Percentiles rank a stretch among this genome's conserved stretches.
phyloP scores from a whole-genome alignment of 2,797 vertebrate genomes.

The Garrulus glandarius region DNA sequence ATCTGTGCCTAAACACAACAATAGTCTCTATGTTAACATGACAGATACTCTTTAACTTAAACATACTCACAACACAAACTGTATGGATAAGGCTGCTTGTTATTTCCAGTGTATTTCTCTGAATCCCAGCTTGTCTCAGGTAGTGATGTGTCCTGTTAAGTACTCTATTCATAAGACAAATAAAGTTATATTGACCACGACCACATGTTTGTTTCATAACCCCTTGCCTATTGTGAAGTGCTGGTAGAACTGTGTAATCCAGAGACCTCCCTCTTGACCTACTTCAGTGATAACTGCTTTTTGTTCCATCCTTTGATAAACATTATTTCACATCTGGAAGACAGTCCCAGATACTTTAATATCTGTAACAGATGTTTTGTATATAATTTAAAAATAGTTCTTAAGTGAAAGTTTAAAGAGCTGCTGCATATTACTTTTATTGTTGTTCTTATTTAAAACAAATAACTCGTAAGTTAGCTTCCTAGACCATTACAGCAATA shows the following conservation, averaged over 20 bases:
- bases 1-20: not conserved
- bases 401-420: constrained; percentile 55
- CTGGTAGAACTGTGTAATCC: not conserved
- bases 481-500: not conserved
- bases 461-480: not conserved
- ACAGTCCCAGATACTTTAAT: constrained; percentile 22
- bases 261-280: constrained; percentile 36
- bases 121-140: not conserved
- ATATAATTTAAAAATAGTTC: constrained; percentile 37
- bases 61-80: not conserved
- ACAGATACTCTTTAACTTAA: not conserved
- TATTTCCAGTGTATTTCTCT: not conserved
- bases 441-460: not conserved
- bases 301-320: constrained; percentile 53
- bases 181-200: constrained; percentile 8
- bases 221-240: not conserved
- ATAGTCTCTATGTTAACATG: not conserved
- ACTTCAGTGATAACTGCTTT: constrained; percentile 37
- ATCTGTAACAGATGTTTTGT: constrained; percentile 51
- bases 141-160: not conserved
- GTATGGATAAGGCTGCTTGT: not conserved
- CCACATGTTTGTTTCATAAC: not conserved
- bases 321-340: constrained; percentile 62
- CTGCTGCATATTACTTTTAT: constrained; percentile 6
- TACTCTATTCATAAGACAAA: not conserved